Percentiles rank a stretch among this genome's conserved stretches.
phyloP scores from a whole-genome alignment of 2,797 vertebrate species.

The Aphelocoma californica region DNA sequence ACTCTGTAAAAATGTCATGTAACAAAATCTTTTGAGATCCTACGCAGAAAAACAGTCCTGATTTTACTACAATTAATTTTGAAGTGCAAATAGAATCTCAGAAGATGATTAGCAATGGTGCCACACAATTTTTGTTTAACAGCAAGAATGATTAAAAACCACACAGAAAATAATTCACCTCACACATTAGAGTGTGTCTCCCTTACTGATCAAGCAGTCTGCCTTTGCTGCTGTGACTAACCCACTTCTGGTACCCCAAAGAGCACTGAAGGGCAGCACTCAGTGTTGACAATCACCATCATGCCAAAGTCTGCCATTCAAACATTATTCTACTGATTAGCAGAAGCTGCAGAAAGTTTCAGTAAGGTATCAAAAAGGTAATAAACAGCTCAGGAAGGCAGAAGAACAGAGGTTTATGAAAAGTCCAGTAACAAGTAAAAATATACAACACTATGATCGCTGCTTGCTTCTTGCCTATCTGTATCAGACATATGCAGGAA shows the following conservation, averaged over 20 bases:
- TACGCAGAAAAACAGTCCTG: not conserved
- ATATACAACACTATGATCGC: not conserved
- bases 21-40: not conserved
- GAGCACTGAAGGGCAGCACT: not conserved
- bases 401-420: not conserved
- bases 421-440: not conserved
- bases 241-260: not conserved
- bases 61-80: not conserved
- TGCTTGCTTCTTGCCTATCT: not conserved
- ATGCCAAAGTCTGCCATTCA: not conserved
- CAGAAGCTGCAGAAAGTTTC: not conserved
- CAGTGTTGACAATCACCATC: not conserved
- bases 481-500: not conserved
- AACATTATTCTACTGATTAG: not conserved
- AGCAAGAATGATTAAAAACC: not conserved
- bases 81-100: not conserved
- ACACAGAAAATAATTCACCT: not conserved
- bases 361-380: not conserved
- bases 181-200: not conserved
- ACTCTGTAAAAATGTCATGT: accelerated
- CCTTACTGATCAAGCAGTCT: not conserved
- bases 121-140: not conserved
- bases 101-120: not conserved
- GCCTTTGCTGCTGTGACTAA: not conserved
- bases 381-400: not conserved